phyloP scores from a whole-genome alignment of 2,797 vertebrate genomes.

The Setipinna tenuifilis region DNA sequence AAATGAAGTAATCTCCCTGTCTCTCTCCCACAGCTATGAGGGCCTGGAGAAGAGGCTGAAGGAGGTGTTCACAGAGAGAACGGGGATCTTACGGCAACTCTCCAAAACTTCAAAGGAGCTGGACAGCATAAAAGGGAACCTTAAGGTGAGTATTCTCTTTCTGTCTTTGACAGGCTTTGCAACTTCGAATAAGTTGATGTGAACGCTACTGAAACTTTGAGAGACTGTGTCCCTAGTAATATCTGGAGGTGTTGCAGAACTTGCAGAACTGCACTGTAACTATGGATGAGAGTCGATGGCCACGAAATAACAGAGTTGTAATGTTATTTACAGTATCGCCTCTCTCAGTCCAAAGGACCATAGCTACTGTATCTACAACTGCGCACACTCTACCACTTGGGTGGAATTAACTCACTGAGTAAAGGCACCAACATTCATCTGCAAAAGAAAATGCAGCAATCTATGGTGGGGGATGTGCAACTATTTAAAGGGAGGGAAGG shows the following conservation, averaged over 20 bases:
- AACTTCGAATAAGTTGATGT: constrained; percentile 1
- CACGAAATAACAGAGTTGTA: background rate
- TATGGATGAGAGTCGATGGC: background rate
- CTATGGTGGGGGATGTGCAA: background rate
- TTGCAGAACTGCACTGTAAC: background rate
- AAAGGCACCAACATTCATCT: background rate
- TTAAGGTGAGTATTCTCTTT: constrained; percentile 81
- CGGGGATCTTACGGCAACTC: constrained; percentile 90
- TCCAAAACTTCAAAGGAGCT: constrained; percentile 93
- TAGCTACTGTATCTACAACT: background rate
- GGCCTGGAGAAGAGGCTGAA: constrained; percentile 93
- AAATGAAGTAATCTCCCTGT: constrained; percentile 47
- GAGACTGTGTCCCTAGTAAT: background rate
- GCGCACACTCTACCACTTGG: background rate
- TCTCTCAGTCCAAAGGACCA: background rate
- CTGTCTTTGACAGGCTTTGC: constrained; percentile 49
- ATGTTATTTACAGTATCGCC: background rate
- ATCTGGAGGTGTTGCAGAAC: background rate
- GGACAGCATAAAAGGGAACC: constrained; percentile 93
- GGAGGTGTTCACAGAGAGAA: constrained; percentile 93
- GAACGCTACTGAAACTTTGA: background rate
- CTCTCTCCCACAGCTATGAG: constrained; percentile 82
- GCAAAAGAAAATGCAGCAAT: background rate
- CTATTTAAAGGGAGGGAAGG: background rate
- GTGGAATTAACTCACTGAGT: background rate